Evolutionary conservation across 2,113 vertebrate species (phyloP), one percentile per base, ranked within the genome.

Genomic region (Bombycilla garrulus): DNA sequence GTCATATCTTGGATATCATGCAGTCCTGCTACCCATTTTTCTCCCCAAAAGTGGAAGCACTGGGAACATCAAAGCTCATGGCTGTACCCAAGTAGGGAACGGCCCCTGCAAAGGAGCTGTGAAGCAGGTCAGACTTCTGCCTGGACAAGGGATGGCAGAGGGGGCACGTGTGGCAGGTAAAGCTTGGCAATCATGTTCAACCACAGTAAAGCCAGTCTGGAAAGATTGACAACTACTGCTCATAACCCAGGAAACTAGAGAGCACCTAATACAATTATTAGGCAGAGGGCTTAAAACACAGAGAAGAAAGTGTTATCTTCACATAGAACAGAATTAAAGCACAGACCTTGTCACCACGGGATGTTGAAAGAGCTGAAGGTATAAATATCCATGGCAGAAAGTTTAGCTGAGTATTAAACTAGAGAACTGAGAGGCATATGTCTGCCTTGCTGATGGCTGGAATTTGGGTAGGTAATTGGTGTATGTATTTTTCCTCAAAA

Each of bases 161-260:
- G 5, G 8, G 69, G 2, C 28, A 18, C 0, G 1, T 25, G 33
- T 0, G 0, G 28, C 13, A 82, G 16, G 26, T 44, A 60, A 48
- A 86, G 22, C 10, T 15, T 48, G 44, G 24, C 12, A 65, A 29
- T 25, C 15, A 2, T 4, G 2, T 48, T 70, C 57, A 33, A 33
- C 22, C 8, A 17, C 11, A 54, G 14, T 22, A 78, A 84, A 81
- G 29, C 9, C 40, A 61, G 9, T 13, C 13, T 19, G 29, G 42
- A 91, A 73, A 78, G 20, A 33, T n/a, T 60, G 80, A 71, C 31
- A 25, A 29, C 28, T 35, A 17, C 12, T 54, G 11, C 5, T 47
- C 33, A 24, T 54, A 69, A 58, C 24, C 16, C 72, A 81, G 42
- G 33, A 70, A 70, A 74, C 7, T 18, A 35, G 20, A 86, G 11